phyloP scores from a whole-genome alignment of 2,113 vertebrate genomes.

The Neolamprologus kungweensis region DNA sequence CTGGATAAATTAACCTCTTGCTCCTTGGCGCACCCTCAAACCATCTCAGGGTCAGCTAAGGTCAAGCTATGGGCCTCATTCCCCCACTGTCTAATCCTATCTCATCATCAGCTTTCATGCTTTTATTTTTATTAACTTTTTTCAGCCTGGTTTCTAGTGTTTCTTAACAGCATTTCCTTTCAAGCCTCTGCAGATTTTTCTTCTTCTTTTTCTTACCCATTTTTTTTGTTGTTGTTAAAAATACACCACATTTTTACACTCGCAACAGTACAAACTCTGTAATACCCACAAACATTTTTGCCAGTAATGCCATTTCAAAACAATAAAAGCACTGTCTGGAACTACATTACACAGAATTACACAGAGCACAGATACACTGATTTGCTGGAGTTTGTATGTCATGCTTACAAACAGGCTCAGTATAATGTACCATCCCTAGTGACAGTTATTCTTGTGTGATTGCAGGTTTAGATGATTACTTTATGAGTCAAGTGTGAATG shows the following conservation, averaged over 20 bases:
- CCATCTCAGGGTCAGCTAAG: neutral
- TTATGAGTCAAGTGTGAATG: neutral
- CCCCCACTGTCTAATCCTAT: conserved; percentile 11
- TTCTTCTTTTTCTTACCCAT: neutral
- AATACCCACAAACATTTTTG: neutral
- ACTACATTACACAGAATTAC: neutral
- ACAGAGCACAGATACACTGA: neutral
- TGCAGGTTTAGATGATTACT: neutral
- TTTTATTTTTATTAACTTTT: neutral
- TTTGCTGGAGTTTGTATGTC: neutral
- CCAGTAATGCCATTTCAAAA: neutral
- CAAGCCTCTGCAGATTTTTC: neutral
- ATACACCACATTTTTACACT: neutral
- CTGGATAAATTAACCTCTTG: conserved; percentile 1
- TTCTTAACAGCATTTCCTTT: neutral
- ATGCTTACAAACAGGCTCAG: neutral
- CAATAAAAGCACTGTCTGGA: neutral
- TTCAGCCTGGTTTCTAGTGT: neutral
- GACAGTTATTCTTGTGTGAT: conserved; percentile 16
- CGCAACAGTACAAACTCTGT: neutral
- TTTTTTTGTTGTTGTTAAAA: neutral
- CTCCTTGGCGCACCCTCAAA: conserved; percentile 9
- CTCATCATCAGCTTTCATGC: conserved; percentile 8
- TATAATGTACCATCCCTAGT: neutral
- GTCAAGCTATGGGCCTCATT: conserved; percentile 8